Evolutionary conservation across 2,888 invertebrate species (phyloP), one percentile per base, ranked within the genome.

Genomic region (Choreutis nemorana): DNA sequence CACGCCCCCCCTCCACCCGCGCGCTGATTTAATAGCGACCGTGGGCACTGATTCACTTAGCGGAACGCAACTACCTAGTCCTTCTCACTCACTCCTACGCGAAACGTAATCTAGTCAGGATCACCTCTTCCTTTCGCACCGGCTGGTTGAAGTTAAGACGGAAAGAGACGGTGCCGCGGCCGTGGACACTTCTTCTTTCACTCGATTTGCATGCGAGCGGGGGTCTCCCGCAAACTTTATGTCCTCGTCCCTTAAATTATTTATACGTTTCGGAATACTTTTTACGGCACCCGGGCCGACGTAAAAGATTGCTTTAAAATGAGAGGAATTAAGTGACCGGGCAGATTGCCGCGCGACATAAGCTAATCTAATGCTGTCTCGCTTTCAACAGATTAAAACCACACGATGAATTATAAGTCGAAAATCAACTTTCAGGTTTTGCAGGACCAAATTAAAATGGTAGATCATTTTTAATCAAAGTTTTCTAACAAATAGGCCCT

Each of bases 21-120:
- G 71, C 60, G 64, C 63, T 77, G 77, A 78, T 78, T 78, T 77
- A 77, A 77, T 77, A 78, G 68, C 73, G 57, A 67, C 48, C 72
- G 72, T 72, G 73, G 77, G 77, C 78, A 75, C 77, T 77, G 78
- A 78, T 78, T 78, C 78, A 78, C 70, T 78, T 78, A 78, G 56
- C 63, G 54, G 72, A 75, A 75, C 75, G 71, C 73, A 70, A 70
- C 75, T 66, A 62, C 67, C 56, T 48, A 55, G 55, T 52, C 51
- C 47, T 43, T 62, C 72, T 64, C 64, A 51, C 63, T 73, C 71
- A 39, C 61, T 60, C 68, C 35, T 44, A 41, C 56, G 39, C 40
- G 28, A 41, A 46, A 44, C 37, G 33, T 49, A 48, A 48, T 44
- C 48, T 39, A 45, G 40, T 40, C 48, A 32, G 31, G 40, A 28